Base-by-base conservation (phyloP, 2,888 invertebrate species). In the Erynnis tages region DNA sequence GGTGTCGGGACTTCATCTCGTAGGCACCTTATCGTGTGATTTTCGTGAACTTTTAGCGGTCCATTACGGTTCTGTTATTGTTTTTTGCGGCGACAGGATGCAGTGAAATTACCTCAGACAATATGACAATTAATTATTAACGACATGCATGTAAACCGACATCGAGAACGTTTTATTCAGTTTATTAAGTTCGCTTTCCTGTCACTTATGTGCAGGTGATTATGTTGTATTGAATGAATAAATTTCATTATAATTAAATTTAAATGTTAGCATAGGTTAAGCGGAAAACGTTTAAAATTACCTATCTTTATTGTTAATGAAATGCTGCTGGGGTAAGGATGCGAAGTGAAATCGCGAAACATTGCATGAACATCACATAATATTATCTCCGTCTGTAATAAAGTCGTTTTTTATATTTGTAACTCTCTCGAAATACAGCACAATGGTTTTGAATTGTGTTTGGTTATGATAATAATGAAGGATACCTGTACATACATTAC, bases 41-140 rank as follows among this genome's bases (percentile, higher is more conserved):
- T 80, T 85, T 80, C 68, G 75, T 78, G 71, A 69, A 77, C 73
- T 80, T 77, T 76, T 73, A 71, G 65, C 68, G 54, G 58, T 55
- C 57, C 56, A 60, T 58, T 57, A 55, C 49, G 4, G 25, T 19
- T 34, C 17, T 32, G 27, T 29, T 35, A 13, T 41, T 30, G 48
- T 50, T 50, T 48, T 50, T 50, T 49, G 25, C 43, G 16, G 4
- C 29, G 50, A 44, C 50, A 52, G 50, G 50, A 52, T 52, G 44
- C 44, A 52, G 52, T 45, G 52, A 52, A 52, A 52, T 45, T 52
- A 52, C 45, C 37, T 45, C 52, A 25, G 44, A 52, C 52, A 52
- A 52, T 52, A 45, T 52, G 23, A 45, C 52, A 52, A 52, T 52
- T 52, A 52, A 30, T 50, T 50, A 50, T 52, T 37, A 52, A 30